Percentiles rank a stretch among this genome's conserved stretches.
phyloP scores from a whole-genome alignment of 1,140 invertebrate species.

The Samia ricini region DNA sequence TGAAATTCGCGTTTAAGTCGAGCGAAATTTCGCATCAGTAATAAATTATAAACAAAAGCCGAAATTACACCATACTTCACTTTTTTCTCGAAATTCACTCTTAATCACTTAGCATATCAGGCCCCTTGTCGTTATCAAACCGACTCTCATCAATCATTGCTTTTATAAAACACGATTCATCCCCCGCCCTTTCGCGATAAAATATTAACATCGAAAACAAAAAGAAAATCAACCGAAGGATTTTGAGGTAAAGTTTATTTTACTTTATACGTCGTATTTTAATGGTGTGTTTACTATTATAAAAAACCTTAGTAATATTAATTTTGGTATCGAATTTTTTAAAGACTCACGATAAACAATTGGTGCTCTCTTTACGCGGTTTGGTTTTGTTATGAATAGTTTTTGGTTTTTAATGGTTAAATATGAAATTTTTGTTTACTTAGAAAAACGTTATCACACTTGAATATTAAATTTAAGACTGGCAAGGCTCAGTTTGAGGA shows the following conservation, averaged over 20 bases:
- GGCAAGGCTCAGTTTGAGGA: too few relatives aligned
- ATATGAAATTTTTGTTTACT: too few relatives aligned
- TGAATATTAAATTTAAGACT: too few relatives aligned
- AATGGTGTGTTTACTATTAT: not conserved
- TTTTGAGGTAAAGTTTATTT: not conserved
- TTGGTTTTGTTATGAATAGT: too few relatives aligned
- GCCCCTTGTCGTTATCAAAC: conserved; percentile 8
- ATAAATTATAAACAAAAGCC: conserved; percentile 5
- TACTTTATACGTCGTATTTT: not conserved
- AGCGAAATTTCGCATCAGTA: not conserved
- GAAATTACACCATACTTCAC: not conserved
- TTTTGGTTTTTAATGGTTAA: too few relatives aligned
- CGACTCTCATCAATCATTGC: conserved; percentile 6
- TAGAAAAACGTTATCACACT: too few relatives aligned
- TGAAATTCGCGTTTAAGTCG: not conserved
- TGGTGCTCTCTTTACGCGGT: too few relatives aligned
- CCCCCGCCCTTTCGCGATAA: conserved; percentile 4
- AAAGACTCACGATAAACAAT: not conserved
- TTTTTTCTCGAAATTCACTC: conserved; percentile 7
- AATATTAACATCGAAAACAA: not conserved
- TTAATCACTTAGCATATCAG: conserved; percentile 7
- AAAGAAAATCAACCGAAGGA: not conserved
- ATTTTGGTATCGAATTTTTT: not conserved
- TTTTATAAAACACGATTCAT: conserved; percentile 8
- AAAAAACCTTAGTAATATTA: not conserved